Percentiles rank a stretch among this genome's conserved stretches.
phyloP scores from a whole-genome alignment of 2,797 vertebrate genomes.

The Micropoecilia bifurca region DNA sequence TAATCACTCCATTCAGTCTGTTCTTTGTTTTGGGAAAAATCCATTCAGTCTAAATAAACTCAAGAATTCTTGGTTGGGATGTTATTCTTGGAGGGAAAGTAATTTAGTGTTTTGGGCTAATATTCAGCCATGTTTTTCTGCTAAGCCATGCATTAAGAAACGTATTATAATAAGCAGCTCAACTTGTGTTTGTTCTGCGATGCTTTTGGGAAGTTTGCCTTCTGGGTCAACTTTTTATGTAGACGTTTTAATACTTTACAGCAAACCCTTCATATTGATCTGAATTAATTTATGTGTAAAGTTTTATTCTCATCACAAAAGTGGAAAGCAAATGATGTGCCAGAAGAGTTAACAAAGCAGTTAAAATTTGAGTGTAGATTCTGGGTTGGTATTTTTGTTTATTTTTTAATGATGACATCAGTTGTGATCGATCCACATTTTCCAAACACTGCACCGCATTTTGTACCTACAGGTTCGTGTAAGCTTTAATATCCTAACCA shows the following conservation, averaged over 20 bases:
- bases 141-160: not conserved
- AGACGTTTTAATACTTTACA: not conserved
- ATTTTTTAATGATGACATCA: not conserved
- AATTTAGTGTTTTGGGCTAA: not conserved
- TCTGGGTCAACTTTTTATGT: not conserved
- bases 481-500: not conserved
- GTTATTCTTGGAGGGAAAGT: not conserved
- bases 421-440: not conserved
- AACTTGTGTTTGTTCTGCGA: not conserved
- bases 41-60: conserved; percentile 30
- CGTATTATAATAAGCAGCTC: not conserved
- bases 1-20: conserved; percentile 51
- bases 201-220: not conserved
- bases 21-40: conserved; percentile 26
- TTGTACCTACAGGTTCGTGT: not conserved
- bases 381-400: not conserved
- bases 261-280: not conserved
- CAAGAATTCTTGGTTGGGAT: conserved; percentile 19
- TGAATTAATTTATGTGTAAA: not conserved
- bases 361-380: not conserved
- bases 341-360: not conserved
- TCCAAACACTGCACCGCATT: not conserved
- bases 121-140: not conserved
- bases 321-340: not conserved
- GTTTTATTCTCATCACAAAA: not conserved